Base-by-base conservation (phyloP, 2,888 invertebrate species). In the Lasioglossum malachurum region DNA sequence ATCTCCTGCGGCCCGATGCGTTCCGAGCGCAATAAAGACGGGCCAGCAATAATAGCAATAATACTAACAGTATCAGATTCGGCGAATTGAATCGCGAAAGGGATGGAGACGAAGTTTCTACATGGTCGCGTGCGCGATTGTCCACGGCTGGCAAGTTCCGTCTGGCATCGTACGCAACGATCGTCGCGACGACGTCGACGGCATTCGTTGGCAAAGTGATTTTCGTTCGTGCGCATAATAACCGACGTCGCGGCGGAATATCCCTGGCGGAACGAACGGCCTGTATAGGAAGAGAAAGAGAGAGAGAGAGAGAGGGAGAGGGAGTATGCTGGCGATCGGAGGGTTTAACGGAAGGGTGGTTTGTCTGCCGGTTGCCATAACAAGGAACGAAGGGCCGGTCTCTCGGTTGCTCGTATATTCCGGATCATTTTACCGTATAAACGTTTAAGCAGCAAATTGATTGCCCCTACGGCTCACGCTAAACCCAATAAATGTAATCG, bases 351-450 rank as follows among this genome's bases (percentile, higher is more conserved):
- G 88, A 86, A 83, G 83, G 88, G 83, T 80, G 83, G 88, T 82
- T 86, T 88, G 86, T 88, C 87, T 88, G 75, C 81, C 83, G 86
- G 83, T 88, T 86, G 83, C 88, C 83, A 88, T 88, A 86, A 88
- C 88, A 84, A 88, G 83, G 86, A 82, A 78, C 86, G 89, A 85
- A 86, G 82, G 83, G 82, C 81, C 57, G 64, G 35, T 69, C 69
- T 69, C 69, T 41, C 57, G 64, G 57, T 57, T 41, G 81, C 75
- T 83, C 86, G 82, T 86, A 89, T 81, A 89, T 88, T 90, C 84
- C 80, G 90, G 87, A 91, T 91, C 90, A 92, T 92, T 92, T 92
- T 90, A 80, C 89, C 86, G 89, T 87, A 92, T 90, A 90, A 91
- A 92, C 89, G 91, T 91, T 91, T 87, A 87, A 89, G 90, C 82